Base-by-base conservation (phyloP, 2,888 invertebrate genomes). In the Choristoneura rosaceana region DNA sequence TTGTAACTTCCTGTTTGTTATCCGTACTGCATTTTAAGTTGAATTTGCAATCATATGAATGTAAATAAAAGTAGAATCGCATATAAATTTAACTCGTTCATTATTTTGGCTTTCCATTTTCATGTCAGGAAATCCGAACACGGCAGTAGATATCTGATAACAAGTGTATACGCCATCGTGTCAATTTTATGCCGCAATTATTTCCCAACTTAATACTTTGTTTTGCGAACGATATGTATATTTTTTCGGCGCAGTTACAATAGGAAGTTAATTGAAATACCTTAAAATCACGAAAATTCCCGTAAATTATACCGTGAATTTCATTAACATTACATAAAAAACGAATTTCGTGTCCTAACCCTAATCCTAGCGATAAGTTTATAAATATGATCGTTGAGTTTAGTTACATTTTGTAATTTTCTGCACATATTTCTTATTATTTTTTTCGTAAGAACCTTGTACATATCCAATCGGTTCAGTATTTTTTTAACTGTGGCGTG, bases 61-160 rank as follows among this genome's bases (percentile, higher is more conserved):
- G 67, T 62, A 61, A 71, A 71, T 67, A 67, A 71, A 66, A 61
- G 61, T 58, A 15, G 55, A 62, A 71, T 47, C 38, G 67, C 45
- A 55, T 47, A 62, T 62, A 58, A 62, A 67, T 67, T 38, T 38
- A 67, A 62, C 55, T 66, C 55, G n/a, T 67, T 62, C 34, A 67
- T 62, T 67, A 62, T 67, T 62, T 67, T 66, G 52, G 34, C 14
- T 66, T 66, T 43, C 55, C 60, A 61, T 45, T 38, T 60, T 60
- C 38, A 59, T 55, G 64, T 45, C 59, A 41, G 33, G 33, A 41
- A 34, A 60, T 52, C 50, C 45, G 45, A 62, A 43, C 34, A 10
- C 38, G 17, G 7, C 34, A 17, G 45, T 64, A 69, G 61, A 50
- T 50, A 38, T 68, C 38, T 50, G 47, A 33, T 34, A 61, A 52